Conservation (phyloP, 2,888 invertebrate genomes). For the Listrodromus nycthemerus region DNA sequence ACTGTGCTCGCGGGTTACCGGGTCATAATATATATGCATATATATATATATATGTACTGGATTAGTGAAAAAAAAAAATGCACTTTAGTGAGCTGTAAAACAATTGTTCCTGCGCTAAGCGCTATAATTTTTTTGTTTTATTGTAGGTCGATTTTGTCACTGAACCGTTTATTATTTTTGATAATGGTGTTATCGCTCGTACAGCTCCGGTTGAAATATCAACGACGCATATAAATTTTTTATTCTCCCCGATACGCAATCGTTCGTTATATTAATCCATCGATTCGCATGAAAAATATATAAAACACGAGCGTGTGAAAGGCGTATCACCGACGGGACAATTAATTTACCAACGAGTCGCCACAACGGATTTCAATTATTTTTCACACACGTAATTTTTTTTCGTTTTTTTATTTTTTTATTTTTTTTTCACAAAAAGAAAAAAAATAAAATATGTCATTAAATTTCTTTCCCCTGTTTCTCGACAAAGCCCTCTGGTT, state of each 20-base stretch:
- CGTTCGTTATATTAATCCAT: not conserved
- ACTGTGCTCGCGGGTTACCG: slow-evolving; percentile 8
- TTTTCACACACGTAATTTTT: too few species aligned
- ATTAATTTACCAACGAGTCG: not conserved
- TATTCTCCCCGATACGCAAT: not conserved
- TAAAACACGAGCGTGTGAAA: not conserved
- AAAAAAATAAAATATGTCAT: too few species aligned
- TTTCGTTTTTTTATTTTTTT: too few species aligned
- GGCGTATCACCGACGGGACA: not conserved
- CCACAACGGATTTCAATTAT: not conserved
- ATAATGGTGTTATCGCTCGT: not conserved
- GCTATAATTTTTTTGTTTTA: slow-evolving; percentile 9
- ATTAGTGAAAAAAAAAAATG: slow-evolving; percentile 2
- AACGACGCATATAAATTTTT: not conserved
- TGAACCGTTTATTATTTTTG: not conserved
- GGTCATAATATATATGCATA: slow-evolving; percentile 3
- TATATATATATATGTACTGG: slow-evolving; percentile 2
- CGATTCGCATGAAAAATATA: not conserved
- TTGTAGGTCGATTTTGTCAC: too few species aligned
- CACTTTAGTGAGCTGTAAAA: slow-evolving; percentile 8
- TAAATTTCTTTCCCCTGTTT: too few species aligned
- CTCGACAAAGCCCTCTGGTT: too few species aligned
- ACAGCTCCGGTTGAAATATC: not conserved
- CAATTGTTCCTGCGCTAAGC: slow-evolving; percentile 3
- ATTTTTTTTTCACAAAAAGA: too few species aligned